These are phyloP conservation scores for Caenorhabditis sp. DNA, from an alignment of 2,888 invertebrate genomes.

Conservation along the genomic window DNA sequence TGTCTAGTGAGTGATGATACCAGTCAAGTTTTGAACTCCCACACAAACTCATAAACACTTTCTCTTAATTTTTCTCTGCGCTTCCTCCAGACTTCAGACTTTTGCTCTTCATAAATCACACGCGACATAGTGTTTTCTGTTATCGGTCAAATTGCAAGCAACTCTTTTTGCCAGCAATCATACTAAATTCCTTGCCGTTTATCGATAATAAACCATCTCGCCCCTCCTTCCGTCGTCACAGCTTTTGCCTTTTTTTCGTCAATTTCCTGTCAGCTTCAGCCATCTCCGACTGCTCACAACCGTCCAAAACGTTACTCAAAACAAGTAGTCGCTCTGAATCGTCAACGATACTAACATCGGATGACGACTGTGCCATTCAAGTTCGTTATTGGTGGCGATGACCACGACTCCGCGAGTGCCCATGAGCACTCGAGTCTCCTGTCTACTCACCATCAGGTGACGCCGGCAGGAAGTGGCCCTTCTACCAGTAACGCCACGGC, in stretches of 20 bases:
- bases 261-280: constrained; percentile 35
- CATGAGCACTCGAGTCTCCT: constrained; percentile 57
- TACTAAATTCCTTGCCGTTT: constrained; percentile 45
- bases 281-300: background rate
- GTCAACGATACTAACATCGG: constrained; percentile 14
- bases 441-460: constrained; percentile 56
- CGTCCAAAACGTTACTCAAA: background rate
- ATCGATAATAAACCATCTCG: constrained; percentile 42
- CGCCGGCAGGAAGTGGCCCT: constrained; percentile 18
- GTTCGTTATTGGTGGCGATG: constrained; percentile 66
- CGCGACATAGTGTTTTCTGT: constrained; percentile 37
- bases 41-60: background rate
- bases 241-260: constrained; percentile 14
- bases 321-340: constrained; percentile 16
- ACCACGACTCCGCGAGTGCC: constrained; percentile 50
- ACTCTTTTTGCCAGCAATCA: constrained; percentile 44
- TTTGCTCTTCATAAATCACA: constrained; percentile 59
- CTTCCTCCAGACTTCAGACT: constrained; percentile 9
- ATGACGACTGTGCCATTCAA: constrained; percentile 52
- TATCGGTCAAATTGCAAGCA: constrained; percentile 37
- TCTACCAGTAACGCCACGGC: constrained; percentile 16
- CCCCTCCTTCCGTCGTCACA: constrained; percentile 21
- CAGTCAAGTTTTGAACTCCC: constrained; percentile 29
- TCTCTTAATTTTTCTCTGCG: background rate
- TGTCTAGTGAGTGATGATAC: constrained; percentile 64